Base-by-base conservation (phyloP, 2,113 vertebrate species). In the Ondatra zibethicus region DNA sequence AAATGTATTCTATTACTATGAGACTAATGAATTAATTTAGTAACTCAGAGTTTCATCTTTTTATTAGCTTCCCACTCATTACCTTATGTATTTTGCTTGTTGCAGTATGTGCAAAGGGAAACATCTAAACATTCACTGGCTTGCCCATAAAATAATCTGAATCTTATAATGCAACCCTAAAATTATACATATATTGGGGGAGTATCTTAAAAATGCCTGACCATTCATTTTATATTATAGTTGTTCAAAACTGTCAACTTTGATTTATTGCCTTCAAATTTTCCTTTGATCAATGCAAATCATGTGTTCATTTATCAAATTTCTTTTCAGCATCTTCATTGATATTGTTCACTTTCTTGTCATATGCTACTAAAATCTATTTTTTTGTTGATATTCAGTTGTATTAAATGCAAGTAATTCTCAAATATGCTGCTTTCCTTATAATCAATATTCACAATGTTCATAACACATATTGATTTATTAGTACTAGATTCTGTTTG, bases 1-100 rank as follows among this genome's bases (percentile, higher is more conserved):
- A 96, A 96, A 88, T 95, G 63, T 75, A 93, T 88, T 86, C 72
- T 27, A 78, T 73, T 42, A 77, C 78, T 94, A 96, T 90, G 97
- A 95, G 47, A 75, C 52, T 89, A 96, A 96, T 92, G 47, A 96
- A 96, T 96, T 93, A 96, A 96, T 96, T 96, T 94, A 92, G 52
- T 50, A 96, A 89, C 17, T 52, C 78, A 96, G 55, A 61, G 19
- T 66, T 27, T 94, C 27, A 66, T 87, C 36, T 89, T 92, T 96
- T 91, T 93, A 85, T 94, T 94, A 97, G 94, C 89, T 96, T 95
- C 27, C 27, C 21, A 94, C 73, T 94, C 21, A 66, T 87, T 47
- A 78, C 14, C 47, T 93, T 93, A 90, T 77, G 13, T 80, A 76
- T 85, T 97, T 97, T 95, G 12, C 21, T 70, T 96, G 61, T 87